phyloP scores from a whole-genome alignment of 2,888 invertebrate genomes.

The Drosophila robusta region DNA sequence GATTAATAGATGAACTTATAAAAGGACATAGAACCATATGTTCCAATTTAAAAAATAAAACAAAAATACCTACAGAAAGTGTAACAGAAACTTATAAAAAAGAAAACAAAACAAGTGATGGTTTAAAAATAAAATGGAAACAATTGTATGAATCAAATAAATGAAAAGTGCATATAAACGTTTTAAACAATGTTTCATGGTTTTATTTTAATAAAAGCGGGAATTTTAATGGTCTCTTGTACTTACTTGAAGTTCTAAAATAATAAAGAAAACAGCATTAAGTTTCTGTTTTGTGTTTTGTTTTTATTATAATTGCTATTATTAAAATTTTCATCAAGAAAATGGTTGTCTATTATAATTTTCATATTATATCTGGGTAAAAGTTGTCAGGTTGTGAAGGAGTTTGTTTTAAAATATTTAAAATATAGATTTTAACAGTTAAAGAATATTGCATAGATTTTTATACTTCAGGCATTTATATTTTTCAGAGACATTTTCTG shows the following conservation, averaged over 20 bases:
- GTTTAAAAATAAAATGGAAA: constrained; percentile 60
- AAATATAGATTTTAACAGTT: neutral
- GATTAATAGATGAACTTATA: constrained; percentile 47
- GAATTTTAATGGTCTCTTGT: neutral
- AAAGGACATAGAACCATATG: constrained; percentile 47
- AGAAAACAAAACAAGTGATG: constrained; percentile 58
- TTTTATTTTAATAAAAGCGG: neutral
- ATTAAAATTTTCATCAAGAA: constrained; percentile 51
- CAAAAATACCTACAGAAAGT: constrained; percentile 37
- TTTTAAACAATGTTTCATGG: constrained; percentile 55
- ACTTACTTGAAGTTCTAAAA: neutral
- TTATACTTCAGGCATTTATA: neutral
- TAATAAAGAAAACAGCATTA: constrained; percentile 1
- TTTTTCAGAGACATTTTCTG: neutral
- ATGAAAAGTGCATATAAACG: constrained; percentile 77
- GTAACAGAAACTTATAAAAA: constrained; percentile 59
- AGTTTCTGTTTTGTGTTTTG: constrained; percentile 47
- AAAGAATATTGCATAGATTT: neutral
- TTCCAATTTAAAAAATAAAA: constrained; percentile 23
- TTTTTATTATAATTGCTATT: constrained; percentile 63
- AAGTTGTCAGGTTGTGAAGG: constrained; percentile 24
- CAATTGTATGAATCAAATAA: constrained; percentile 77
- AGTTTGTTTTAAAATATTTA: constrained; percentile 3
- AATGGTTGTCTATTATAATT: constrained; percentile 56
- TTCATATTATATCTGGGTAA: constrained; percentile 55